Base-by-base conservation (phyloP, 2,888 invertebrate species). In the Drosophila antonietae region DNA sequence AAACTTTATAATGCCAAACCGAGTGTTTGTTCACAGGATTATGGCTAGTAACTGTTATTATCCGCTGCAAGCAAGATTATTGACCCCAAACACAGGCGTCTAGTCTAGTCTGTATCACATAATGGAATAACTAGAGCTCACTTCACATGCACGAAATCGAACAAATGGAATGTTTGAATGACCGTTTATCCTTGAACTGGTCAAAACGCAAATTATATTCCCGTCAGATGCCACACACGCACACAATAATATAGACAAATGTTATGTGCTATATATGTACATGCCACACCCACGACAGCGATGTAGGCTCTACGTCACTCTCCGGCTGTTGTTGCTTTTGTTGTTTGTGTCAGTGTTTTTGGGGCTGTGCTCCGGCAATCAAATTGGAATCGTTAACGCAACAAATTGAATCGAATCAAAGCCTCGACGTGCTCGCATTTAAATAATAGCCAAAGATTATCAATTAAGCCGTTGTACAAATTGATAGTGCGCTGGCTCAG, bases 371-470 rank as follows among this genome's bases (percentile, higher is more conserved):
- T 58, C 44, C 52, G 56, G 59, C 75, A 77, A 85, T 78, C 74
- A 81, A 86, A 83, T 83, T 72, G 78, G 72, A 88, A 75, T 84
- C 83, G 86, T 75, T 85, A 76, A 81, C 81, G 68, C 76, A 83
- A 83, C 89, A 86, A 84, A 84, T 88, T 84, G 89, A 86, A 86
- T 81, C 71, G 81, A 81, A 86, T 86, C 79, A 79, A 81, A 69
- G 81, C 67, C 77, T 56, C 81, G 71, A 76, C 66, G 59, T 76
- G 73, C 68, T 75, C 71, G 75, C 74, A 81, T 88, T 89, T 86
- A 89, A 86, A 86, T 88, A 87, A 86, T 86, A 87, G 89, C 78
- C 85, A 84, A 86, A 89, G 88, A 89, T 86, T 86, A 89, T 88
- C 85, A 86, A 86, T 89, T 86, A 86, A 86, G 83, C 88, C 82